These are phyloP conservation scores for Aproaerema taeniolella DNA, from an alignment of 2,888 invertebrate genomes.

Conservation along the genomic window DNA sequence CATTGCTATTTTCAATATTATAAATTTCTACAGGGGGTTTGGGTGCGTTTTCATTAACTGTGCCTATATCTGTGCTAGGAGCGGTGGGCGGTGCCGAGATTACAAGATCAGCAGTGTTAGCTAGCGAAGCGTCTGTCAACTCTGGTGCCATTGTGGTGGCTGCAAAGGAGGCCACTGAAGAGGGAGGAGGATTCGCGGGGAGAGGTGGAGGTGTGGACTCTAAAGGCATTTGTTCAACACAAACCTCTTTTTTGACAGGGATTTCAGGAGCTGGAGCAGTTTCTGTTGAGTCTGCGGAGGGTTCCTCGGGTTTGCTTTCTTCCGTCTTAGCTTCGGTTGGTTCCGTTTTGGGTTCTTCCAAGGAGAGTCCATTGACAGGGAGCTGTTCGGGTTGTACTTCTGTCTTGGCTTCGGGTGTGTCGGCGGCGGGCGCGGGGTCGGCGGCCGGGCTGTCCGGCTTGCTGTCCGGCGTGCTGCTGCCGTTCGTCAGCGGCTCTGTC, in stretches of 20 bases:
- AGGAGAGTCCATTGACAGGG: constrained; percentile 59
- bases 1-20: constrained; percentile 14
- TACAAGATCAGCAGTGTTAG: constrained; percentile 56
- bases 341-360: constrained; percentile 51
- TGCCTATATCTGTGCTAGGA: constrained; percentile 36
- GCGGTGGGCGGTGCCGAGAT: constrained; percentile 41
- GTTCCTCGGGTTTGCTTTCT: constrained; percentile 50
- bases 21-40: constrained; percentile 20
- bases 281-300: constrained; percentile 47
- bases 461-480: constrained; percentile 61
- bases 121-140: constrained; percentile 60
- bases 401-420: constrained; percentile 31
- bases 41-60: constrained; percentile 28
- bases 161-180: constrained; percentile 85
- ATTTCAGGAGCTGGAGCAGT: constrained; percentile 59
- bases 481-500: constrained; percentile 67
- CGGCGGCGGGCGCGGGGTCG: constrained; percentile 18
- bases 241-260: constrained; percentile 71
- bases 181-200: constrained; percentile 85
- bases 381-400: constrained; percentile 52
- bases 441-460: constrained; percentile 36
- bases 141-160: constrained; percentile 81
- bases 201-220: constrained; percentile 84
- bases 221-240: constrained; percentile 77
- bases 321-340: constrained; percentile 36